Evolutionary conservation across 2,113 vertebrate species (phyloP).

Genomic region (Aepyceros melampus): DNA sequence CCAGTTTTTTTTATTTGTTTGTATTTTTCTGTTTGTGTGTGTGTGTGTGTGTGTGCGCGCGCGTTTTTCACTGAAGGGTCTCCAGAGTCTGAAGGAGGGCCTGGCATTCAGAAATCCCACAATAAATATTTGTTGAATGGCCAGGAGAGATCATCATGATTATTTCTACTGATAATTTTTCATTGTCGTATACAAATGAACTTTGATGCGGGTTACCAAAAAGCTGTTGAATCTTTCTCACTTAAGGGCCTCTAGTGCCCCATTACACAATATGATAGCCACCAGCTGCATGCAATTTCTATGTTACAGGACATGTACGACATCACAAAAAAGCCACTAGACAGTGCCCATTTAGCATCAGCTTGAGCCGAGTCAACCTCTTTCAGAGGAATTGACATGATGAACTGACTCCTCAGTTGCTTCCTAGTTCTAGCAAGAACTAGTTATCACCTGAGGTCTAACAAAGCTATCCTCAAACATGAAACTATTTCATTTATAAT

Average conservation of each 20-base stretch:
- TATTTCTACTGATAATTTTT: not conserved
- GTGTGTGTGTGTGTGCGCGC: too few species aligned
- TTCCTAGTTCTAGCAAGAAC: not conserved
- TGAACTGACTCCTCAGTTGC: not conserved
- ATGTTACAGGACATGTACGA: not conserved
- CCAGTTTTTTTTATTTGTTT: not conserved
- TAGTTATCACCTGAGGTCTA: not conserved
- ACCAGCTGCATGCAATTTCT: not conserved
- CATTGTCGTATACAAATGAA: not conserved
- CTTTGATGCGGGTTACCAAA: not conserved
- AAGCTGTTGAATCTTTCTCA: not conserved
- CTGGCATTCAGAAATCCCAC: not conserved
- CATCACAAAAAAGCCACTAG: not conserved
- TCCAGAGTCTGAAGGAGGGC: not conserved
- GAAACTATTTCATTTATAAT: constrained; percentile 4
- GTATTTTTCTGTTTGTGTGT: not conserved
- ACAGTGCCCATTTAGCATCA: too few species aligned
- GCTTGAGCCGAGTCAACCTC: not conserved
- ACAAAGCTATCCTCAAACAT: not conserved
- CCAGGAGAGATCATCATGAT: not conserved
- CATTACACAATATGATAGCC: not conserved
- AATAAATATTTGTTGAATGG: not conserved
- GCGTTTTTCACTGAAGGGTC: not conserved
- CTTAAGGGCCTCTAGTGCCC: not conserved
- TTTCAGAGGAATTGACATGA: not conserved